Conservation (phyloP, 2,797 vertebrate species). For the Hylomyscus alleni region DNA sequence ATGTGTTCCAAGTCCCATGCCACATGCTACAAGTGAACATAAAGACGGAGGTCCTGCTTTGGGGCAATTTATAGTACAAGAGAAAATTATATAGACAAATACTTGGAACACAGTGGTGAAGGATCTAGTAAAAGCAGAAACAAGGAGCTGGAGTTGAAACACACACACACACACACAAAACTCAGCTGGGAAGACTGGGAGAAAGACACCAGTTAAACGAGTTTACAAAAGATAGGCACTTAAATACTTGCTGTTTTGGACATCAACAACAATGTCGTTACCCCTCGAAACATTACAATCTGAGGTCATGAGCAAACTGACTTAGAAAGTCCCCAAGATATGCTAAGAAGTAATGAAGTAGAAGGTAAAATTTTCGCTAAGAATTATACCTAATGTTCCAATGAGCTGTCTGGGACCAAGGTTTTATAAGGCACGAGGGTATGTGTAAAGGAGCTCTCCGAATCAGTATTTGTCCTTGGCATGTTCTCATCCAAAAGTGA, state of each 20-base stretch:
- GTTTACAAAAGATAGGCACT: background rate
- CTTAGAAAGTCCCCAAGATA: slow-evolving; percentile 46
- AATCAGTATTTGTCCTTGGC: slow-evolving; percentile 75
- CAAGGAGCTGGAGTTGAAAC: background rate
- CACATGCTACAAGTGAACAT: background rate
- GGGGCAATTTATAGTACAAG: background rate
- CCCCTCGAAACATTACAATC: background rate
- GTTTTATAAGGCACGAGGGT: slow-evolving; percentile 38
- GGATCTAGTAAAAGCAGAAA: slow-evolving; percentile 26
- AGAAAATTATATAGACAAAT: slow-evolving; percentile 36
- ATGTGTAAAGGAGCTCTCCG: slow-evolving; percentile 3
- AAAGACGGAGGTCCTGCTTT: background rate
- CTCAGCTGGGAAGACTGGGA: background rate
- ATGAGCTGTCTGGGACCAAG: background rate
- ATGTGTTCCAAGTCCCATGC: background rate
- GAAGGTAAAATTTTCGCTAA: background rate
- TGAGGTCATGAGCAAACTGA: slow-evolving; percentile 58
- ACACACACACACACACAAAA: background rate
- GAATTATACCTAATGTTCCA: background rate
- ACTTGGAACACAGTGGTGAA: background rate
- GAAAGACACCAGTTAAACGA: background rate
- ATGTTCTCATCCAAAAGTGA: slow-evolving; percentile 79
- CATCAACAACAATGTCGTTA: background rate
- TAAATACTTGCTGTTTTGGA: background rate
- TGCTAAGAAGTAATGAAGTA: background rate